Percentiles rank a stretch among this genome's conserved stretches.
These are phyloP conservation scores for Aspidoscelis tigris DNA, from an alignment of 2,113 vertebrate genomes.

Conservation along the genomic window DNA sequence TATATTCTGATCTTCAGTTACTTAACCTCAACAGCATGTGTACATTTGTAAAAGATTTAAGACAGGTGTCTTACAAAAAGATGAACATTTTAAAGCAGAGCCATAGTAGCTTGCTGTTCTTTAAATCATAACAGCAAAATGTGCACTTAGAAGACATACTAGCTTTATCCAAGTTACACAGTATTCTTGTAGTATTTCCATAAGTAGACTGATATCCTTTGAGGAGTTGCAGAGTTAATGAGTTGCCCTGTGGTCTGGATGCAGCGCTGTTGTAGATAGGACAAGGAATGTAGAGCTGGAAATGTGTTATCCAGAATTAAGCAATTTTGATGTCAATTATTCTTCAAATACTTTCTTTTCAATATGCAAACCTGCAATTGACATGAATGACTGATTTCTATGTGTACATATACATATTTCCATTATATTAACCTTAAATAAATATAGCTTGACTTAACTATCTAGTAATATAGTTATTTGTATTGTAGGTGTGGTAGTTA, in stretches of 20 bases:
- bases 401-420: background rate
- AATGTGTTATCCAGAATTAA: background rate
- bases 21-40: constrained; percentile 45
- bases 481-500: background rate
- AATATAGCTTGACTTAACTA: background rate
- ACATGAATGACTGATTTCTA: background rate
- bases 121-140: constrained; percentile 43
- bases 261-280: background rate
- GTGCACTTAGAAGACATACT: background rate
- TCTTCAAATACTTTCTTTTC: background rate
- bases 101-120: constrained; percentile 45
- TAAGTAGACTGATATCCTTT: background rate
- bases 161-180: background rate
- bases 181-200: rapidly evolving
- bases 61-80: constrained; percentile 59
- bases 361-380: background rate
- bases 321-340: background rate
- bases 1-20: constrained; percentile 25
- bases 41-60: constrained; percentile 50
- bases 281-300: background rate
- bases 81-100: constrained; percentile 61
- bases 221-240: rapidly evolving
- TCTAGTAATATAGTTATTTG: background rate
- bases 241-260: background rate
- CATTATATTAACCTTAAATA: background rate